These are phyloP conservation scores for Acridotheres tristis DNA, from an alignment of 2,797 vertebrate genomes.

Conservation along the genomic window DNA sequence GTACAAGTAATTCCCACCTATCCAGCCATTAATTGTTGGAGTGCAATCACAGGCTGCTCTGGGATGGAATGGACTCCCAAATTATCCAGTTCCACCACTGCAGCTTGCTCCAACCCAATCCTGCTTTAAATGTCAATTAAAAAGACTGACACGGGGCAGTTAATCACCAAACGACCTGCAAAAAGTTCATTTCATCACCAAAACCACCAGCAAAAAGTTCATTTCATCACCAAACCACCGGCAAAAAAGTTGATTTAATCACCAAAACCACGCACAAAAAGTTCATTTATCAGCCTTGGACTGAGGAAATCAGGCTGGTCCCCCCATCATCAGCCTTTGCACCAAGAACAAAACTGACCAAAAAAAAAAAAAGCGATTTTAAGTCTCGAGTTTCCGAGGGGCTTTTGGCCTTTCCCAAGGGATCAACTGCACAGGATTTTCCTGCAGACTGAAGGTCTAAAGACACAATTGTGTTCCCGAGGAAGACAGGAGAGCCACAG, in stretches of 20 bases:
- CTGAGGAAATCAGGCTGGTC: not conserved
- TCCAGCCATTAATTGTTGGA: not conserved
- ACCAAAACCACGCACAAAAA: not conserved
- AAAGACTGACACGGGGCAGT: accelerated
- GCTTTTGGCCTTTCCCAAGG: not conserved
- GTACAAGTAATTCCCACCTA: not conserved
- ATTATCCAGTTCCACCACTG: not conserved
- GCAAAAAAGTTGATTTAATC: too few species aligned
- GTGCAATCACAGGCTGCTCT: too few species aligned
- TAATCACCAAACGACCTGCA: not conserved
- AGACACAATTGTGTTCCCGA: not conserved
- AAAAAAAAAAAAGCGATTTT: not conserved
- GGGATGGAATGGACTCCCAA: not conserved
- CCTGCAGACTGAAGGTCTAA: not conserved
- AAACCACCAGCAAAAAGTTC: not conserved
- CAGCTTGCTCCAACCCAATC: not conserved
- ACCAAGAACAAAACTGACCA: not conserved
- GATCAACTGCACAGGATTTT: not conserved
- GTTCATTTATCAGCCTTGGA: not conserved
- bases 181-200: too few species aligned
- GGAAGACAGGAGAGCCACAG: not conserved
- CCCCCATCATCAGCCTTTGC: not conserved
- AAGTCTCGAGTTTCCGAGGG: not conserved
- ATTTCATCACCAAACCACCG: not conserved
- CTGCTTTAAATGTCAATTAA: not conserved